Evolutionary conservation across 2,888 invertebrate genomes (phyloP), one percentile per base, ranked within the genome.

Genomic region (Ichneumon xanthorius): DNA sequence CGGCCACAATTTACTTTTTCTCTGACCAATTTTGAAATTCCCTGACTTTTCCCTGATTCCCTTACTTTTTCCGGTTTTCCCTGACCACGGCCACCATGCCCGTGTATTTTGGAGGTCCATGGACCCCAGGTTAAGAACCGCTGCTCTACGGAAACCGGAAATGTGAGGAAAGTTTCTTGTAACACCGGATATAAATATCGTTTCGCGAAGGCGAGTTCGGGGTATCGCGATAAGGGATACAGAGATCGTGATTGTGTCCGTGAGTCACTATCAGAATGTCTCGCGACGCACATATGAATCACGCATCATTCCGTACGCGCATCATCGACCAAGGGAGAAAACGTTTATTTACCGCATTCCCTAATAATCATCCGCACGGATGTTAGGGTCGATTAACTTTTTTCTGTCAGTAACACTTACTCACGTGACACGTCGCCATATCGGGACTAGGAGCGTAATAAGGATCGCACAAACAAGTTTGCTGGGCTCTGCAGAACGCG

Each of bases 401-500:
- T 45, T 61, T 53, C 40, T 30, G n/a, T 14, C 7, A 11, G 11
- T 3, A 16, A 61, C 61, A 91, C 90, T 90, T 78, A 92, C 92
- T 91, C 45, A 90, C 89, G 58, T 89, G 88, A 73, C 92, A 92
- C 72, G 73, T 87, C 4, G 88, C 58, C 7, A 67, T 85, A 30
- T 92, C 91, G 4, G 85, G 72, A 55, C 82, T 87, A 2, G 90
- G 90, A 4, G 89, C 78, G 7, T 90, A 89, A 76, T 84, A 87
- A 3, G 86, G 84, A 14, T 92, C 89, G 82, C 92, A 92, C 0
- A 83, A 37, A 40, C 92, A 92, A 3, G 79, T 88, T 16, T 40
- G 73, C 77, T 92, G 92, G 4, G 55, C 71, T 7, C 89, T 85
- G 22, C 92, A 92, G 68, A 87, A 91, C 6, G 91, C 89, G 30